Conservation (phyloP, 2,113 vertebrate genomes). For the Vulpes lagopus region DNA sequence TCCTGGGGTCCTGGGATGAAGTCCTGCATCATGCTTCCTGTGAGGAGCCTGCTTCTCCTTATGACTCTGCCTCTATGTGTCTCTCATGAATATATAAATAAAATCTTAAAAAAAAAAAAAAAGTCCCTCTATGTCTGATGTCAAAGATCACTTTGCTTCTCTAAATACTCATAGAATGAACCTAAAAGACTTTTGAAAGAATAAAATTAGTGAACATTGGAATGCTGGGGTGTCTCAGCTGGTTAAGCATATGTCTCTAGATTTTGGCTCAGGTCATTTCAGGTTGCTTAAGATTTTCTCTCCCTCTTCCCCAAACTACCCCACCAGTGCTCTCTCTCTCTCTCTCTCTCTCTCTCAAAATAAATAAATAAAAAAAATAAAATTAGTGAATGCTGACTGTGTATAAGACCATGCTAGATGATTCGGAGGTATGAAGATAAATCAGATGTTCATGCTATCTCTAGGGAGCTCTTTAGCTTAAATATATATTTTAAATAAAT, state of each 20-base stretch:
- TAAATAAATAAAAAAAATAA: too few relatives aligned
- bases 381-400: background rate
- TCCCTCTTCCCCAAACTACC: too few relatives aligned
- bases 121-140: background rate
- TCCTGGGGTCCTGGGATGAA: too few relatives aligned
- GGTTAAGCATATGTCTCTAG: background rate
- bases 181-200: constrained; percentile 9
- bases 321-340: too few relatives aligned
- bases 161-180: background rate
- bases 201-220: background rate
- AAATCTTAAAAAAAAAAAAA: too few relatives aligned
- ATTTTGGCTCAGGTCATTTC: background rate
- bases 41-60: too few relatives aligned
- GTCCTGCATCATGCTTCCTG: too few relatives aligned
- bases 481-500: background rate
- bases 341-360: too few relatives aligned
- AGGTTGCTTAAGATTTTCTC: too few relatives aligned
- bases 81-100: too few relatives aligned
- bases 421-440: background rate
- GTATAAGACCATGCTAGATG: background rate
- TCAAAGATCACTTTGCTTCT: background rate
- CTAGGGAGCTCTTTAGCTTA: background rate
- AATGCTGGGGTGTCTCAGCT: background rate
- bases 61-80: too few relatives aligned
- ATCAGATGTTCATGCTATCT: background rate